These are phyloP conservation scores for Istiophorus platypterus DNA, from an alignment of 2,113 vertebrate species.

Conservation along the genomic window DNA sequence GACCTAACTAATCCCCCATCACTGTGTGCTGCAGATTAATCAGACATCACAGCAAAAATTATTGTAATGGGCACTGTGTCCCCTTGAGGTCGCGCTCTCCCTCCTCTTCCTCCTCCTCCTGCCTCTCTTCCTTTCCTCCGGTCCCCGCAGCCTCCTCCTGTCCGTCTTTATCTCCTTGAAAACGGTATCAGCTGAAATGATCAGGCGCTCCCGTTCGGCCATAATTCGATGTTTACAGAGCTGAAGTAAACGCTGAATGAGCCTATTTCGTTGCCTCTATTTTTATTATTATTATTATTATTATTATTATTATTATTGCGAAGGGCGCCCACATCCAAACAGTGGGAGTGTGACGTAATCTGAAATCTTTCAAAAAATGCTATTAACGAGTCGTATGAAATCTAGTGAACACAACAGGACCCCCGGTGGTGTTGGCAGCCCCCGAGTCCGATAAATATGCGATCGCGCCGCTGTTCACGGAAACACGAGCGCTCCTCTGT, in stretches of 20 bases:
- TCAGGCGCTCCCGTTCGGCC: conserved; percentile 14
- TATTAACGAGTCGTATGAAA: background rate
- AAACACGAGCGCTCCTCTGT: no score
- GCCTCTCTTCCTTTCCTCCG: no score
- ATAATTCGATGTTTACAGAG: background rate
- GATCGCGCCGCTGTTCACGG: no score
- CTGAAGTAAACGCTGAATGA: conserved; percentile 11
- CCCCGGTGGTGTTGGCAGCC: background rate
- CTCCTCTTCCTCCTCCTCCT: background rate
- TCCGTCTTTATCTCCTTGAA: conserved; percentile 37
- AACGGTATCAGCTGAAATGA: conserved; percentile 54
- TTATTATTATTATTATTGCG: background rate
- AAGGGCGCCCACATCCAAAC: background rate
- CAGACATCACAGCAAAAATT: background rate
- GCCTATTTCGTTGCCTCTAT: background rate
- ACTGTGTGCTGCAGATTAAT: background rate
- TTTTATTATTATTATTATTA: background rate
- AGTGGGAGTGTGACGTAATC: conserved; percentile 48
- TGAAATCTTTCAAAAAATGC: background rate
- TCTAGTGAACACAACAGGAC: background rate
- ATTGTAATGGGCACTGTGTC: conserved; percentile 42
- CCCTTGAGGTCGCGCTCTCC: conserved; percentile 67
- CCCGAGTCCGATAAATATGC: background rate
- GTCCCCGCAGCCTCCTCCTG: conserved; percentile 34
- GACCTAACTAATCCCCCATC: background rate